A percentile compares a stretch with the other conserved stretches of the same genome.
These are phyloP conservation scores for Lycia hirtaria DNA, from an alignment of 2,888 invertebrate species.

Conservation along the genomic window DNA sequence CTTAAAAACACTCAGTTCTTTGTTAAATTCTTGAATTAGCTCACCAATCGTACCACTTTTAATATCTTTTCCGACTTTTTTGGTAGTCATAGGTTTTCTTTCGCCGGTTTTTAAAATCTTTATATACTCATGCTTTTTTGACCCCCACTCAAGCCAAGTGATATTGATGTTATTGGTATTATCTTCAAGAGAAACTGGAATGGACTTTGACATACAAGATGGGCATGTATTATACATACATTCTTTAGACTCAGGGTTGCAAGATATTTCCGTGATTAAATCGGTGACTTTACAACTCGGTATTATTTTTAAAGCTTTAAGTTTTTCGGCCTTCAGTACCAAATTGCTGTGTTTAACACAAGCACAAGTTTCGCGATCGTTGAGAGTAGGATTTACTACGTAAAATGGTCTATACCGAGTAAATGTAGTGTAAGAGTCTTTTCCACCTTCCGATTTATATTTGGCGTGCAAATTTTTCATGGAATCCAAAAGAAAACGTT, in stretches of 20 bases:
- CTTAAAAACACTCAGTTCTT: constrained; percentile 5
- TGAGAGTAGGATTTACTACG: constrained; percentile 26
- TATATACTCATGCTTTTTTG: constrained; percentile 20
- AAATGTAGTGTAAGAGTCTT: constrained; percentile 25
- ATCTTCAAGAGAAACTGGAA: constrained; percentile 3
- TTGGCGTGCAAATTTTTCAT: constrained; percentile 23
- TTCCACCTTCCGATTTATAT: constrained; percentile 33
- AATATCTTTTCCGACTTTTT: constrained; percentile 2
- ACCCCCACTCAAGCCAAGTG: constrained; percentile 30
- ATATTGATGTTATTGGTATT: constrained; percentile 8
- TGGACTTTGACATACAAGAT: background rate
- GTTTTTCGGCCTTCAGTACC: constrained; percentile 24
- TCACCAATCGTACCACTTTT: background rate
- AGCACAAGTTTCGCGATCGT: constrained; percentile 24
- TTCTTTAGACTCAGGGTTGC: constrained; percentile 2
- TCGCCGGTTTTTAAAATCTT: background rate
- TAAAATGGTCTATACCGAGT: constrained; percentile 27
- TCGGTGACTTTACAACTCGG: background rate
- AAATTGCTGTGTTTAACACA: constrained; percentile 31
- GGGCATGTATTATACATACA: constrained; percentile 4
- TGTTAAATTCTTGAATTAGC: constrained; percentile 6
- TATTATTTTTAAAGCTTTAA: constrained; percentile 7
- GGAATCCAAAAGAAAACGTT: constrained; percentile 25
- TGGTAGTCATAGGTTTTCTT: constrained; percentile 7
- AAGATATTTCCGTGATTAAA: background rate